Evolutionary conservation across 2,797 vertebrate species (phyloP).

Genomic region (Ispidina picta): DNA sequence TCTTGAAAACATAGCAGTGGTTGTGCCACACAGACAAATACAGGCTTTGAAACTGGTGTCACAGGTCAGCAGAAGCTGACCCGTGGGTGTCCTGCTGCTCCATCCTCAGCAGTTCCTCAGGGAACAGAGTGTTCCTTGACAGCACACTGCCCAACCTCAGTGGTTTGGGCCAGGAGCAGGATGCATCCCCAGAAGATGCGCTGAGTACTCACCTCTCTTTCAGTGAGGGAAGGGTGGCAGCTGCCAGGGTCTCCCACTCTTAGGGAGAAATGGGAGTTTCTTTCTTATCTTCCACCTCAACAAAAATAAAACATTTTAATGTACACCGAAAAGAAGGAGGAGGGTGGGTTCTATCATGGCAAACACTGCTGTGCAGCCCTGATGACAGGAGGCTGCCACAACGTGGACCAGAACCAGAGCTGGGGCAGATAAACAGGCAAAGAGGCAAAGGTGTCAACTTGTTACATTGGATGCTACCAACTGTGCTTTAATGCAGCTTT

Average conservation of each 20-base stretch:
- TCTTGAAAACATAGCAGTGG: background rate
- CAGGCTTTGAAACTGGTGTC: background rate
- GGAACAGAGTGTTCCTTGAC: background rate
- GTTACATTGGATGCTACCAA: background rate
- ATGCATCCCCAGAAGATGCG: conserved; percentile 11
- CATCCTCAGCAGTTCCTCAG: background rate
- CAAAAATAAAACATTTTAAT: conserved; percentile 54
- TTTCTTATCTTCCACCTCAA: conserved; percentile 59
- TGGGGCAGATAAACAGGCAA: background rate
- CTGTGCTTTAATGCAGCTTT: background rate
- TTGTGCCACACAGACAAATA: background rate
- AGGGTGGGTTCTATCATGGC: background rate
- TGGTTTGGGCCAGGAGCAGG: background rate
- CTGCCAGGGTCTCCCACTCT: conserved; percentile 41
- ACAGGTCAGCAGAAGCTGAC: background rate
- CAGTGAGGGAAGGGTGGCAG: conserved; percentile 47
- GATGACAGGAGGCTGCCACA: background rate
- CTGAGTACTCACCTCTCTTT: conserved; percentile 55
- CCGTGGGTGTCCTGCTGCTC: fast-evolving
- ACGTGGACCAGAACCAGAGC: background rate
- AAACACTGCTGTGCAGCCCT: background rate
- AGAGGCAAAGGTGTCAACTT: background rate
- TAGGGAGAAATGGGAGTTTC: conserved; percentile 54
- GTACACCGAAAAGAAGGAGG: background rate
- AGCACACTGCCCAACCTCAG: background rate